Conservation (phyloP, 2,113 vertebrate genomes). For the Neodontobutis hainanensis region DNA sequence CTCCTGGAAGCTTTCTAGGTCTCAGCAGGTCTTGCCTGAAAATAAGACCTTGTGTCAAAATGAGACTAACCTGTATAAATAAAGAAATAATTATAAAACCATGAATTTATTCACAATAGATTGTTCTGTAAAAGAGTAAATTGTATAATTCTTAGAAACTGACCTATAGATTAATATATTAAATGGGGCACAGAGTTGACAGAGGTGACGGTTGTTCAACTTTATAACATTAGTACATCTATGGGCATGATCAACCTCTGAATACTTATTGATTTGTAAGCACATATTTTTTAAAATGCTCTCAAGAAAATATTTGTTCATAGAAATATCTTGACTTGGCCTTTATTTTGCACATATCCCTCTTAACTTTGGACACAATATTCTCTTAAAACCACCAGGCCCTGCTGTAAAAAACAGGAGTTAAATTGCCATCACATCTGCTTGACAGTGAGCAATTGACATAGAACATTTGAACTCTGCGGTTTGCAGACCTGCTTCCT, state of each 20-base stretch:
- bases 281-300: too few relatives aligned
- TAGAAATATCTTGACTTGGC: background rate
- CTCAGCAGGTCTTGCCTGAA: slow-evolving; percentile 1
- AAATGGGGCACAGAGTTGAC: background rate
- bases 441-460: slow-evolving; percentile 43
- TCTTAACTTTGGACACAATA: slow-evolving; percentile 30
- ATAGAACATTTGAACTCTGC: slow-evolving; percentile 57
- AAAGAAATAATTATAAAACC: too few relatives aligned
- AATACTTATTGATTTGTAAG: too few relatives aligned
- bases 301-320: too few relatives aligned
- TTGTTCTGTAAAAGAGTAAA: too few relatives aligned
- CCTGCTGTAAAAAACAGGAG: slow-evolving; percentile 30
- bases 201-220: background rate
- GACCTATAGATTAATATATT: too few relatives aligned
- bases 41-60: too few relatives aligned
- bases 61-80: too few relatives aligned
- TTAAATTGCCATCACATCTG: slow-evolving; percentile 33
- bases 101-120: too few relatives aligned
- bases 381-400: slow-evolving; percentile 46
- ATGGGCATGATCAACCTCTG: too few relatives aligned
- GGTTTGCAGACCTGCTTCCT: slow-evolving; percentile 53
- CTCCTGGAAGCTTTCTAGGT: slow-evolving; percentile 52
- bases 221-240: background rate
- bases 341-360: slow-evolving; percentile 36
- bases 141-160: too few relatives aligned